phyloP scores from a whole-genome alignment of 2,888 invertebrate species.

The Oscheius sp. region DNA sequence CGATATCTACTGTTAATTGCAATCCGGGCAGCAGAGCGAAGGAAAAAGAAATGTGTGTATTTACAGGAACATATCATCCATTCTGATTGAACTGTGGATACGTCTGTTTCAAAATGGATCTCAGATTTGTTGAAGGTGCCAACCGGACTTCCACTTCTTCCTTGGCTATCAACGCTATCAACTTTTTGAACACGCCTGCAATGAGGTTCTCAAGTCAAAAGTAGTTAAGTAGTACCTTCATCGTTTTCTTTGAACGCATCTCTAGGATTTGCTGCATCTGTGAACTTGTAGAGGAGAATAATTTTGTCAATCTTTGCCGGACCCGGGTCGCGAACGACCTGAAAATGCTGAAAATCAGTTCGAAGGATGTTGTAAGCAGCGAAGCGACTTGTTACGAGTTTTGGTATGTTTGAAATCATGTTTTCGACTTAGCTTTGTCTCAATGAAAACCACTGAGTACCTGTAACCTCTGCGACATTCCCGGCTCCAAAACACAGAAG shows the following conservation, averaged over 20 bases:
- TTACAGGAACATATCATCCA: background rate
- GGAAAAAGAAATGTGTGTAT: background rate
- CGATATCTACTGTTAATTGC: background rate
- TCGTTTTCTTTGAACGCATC: slow-evolving; percentile 51
- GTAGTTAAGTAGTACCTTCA: slow-evolving; percentile 29
- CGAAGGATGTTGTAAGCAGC: too few relatives aligned
- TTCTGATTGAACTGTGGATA: slow-evolving; percentile 28
- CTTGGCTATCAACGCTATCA: slow-evolving; percentile 62
- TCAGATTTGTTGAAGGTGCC: slow-evolving; percentile 53
- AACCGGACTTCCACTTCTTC: slow-evolving; percentile 52
- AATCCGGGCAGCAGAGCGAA: background rate
- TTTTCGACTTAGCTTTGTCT: background rate
- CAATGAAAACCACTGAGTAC: slow-evolving; percentile 35
- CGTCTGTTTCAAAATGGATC: slow-evolving; percentile 48
- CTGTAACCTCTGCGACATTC: slow-evolving; percentile 65
- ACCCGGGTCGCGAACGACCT: slow-evolving; percentile 67
- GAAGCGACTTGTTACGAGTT: too few relatives aligned
- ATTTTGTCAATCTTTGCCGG: slow-evolving; percentile 65
- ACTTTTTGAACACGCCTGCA: slow-evolving; percentile 49
- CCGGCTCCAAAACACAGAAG: slow-evolving; percentile 67
- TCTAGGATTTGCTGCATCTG: slow-evolving; percentile 55
- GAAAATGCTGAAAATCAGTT: slow-evolving; percentile 18
- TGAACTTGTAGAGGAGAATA: slow-evolving; percentile 59
- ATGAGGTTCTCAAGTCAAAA: background rate
- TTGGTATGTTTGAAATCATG: too few relatives aligned